Evolutionary conservation across 2,113 vertebrate species (phyloP).

Genomic region (Lipotes vexillifer): DNA sequence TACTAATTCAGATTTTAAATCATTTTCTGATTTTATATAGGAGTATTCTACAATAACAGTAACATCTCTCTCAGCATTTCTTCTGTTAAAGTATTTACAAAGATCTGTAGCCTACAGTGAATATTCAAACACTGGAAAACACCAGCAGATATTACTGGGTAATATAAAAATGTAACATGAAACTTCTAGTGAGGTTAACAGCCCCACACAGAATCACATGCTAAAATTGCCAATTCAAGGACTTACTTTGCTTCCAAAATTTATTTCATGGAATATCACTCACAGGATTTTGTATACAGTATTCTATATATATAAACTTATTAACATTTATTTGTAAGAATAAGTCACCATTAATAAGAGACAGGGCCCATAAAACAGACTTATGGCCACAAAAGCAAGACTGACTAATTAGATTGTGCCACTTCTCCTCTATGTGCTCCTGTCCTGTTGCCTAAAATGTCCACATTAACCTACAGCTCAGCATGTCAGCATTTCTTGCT

Average conservation of each 20-base stretch:
- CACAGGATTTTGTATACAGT: not conserved
- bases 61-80: not conserved
- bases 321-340: slow-evolving; percentile 12
- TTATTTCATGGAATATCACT: slow-evolving; percentile 15
- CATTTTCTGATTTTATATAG: slow-evolving; percentile 26
- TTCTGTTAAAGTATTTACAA: slow-evolving; percentile 2
- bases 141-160: not conserved
- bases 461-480: not conserved
- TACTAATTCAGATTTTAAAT: slow-evolving; percentile 20
- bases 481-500: not conserved
- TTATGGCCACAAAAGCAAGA: not conserved
- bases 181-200: not conserved
- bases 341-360: slow-evolving; percentile 1
- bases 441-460: not conserved
- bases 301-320: not conserved
- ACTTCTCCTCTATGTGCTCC: not conserved
- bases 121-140: slow-evolving; percentile 12
- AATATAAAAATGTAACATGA: slow-evolving; percentile 36
- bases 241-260: not conserved
- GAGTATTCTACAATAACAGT: not conserved
- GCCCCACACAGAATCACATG: not conserved
- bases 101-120: not conserved
- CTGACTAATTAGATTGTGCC: not conserved
- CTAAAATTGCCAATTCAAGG: not conserved
- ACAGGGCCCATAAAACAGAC: not conserved